Evolutionary conservation across 2,113 vertebrate species (phyloP), one percentile per base, ranked within the genome.

Genomic region (Alaudala cheleensis): DNA sequence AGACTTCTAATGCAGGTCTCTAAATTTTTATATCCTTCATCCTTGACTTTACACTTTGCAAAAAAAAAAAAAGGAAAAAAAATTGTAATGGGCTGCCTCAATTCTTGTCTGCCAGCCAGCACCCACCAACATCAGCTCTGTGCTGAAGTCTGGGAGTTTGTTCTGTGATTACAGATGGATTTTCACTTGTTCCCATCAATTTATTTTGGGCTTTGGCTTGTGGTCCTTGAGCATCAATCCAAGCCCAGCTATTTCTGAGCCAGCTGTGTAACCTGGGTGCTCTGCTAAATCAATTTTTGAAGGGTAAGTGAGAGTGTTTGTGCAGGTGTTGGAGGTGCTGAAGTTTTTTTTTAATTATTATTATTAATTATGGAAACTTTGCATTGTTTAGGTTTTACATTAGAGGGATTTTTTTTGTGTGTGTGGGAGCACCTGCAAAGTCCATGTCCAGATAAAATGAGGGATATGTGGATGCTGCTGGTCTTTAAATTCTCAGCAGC

Each of bases 1-100:
- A 92, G 72, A 34, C 29, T 71, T 54, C 51, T 57, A 83, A 81
- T 66, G 47, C 64, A 37, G 65, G 71, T 78, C 85, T 88, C 91
- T 93, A 66, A 65, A 71, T 88, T 94, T 96, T 83, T 81, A 51
- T 93, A 66, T 76, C 79, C 84, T 91, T 90, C 67, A 73, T 91
- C 62, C 73, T 93, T 64, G 62, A 79, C 81, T 93, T 88, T 82
- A 54, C 34, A 19, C 62, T 80, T n/a, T n/a, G 39, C 29, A 33
- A 60, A n/a, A 37, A 54, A 56, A 78, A 47, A 14, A 21, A 49
- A 31, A 23, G 81, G 66, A 50, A 67, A 42, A 11, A 20, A 16
- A 81, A 51, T 37, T 37, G 31, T 54, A 60, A 79, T 77, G 49
- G 70, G 13, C 54, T 91, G 71, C 65, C 84, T 93, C 65, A 65